phyloP scores from a whole-genome alignment of 2,888 invertebrate genomes.

The Tenthredo mesomela region DNA sequence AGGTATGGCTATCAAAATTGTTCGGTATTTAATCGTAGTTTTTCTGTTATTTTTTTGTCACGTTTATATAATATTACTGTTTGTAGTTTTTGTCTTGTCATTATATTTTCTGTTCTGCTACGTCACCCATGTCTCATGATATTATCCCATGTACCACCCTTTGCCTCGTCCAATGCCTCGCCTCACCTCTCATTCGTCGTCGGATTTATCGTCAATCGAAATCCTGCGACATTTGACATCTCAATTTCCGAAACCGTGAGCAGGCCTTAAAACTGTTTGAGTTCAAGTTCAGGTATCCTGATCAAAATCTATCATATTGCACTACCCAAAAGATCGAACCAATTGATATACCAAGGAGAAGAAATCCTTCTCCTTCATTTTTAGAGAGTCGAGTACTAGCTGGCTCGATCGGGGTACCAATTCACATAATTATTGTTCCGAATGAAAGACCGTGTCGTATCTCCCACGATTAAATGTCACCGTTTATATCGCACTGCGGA shows the following conservation, averaged over 20 bases:
- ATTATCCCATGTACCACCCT: conserved; percentile 15
- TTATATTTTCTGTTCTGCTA: conserved; percentile 35
- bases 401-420: not conserved
- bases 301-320: not conserved
- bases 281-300: conserved; percentile 6
- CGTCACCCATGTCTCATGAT: conserved; percentile 29
- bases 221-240: not conserved
- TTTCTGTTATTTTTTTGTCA: conserved; percentile 39
- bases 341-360: too few species aligned
- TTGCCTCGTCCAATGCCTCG: conserved; percentile 20
- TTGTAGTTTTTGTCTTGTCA: conserved; percentile 46
- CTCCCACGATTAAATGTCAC: conserved; percentile 54
- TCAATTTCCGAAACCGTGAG: not conserved
- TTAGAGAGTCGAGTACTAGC: not conserved
- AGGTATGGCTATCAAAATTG: conserved; percentile 72
- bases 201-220: conserved; percentile 6
- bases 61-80: conserved; percentile 24
- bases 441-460: conserved; percentile 73
- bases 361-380: not conserved
- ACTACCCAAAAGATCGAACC: not conserved
- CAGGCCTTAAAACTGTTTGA: conserved; percentile 39
- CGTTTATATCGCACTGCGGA: conserved; percentile 57
- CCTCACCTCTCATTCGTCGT: conserved; percentile 10
- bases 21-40: conserved; percentile 58
- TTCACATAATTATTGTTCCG: conserved; percentile 63